phyloP scores from a whole-genome alignment of 1,140 invertebrate genomes.

The Hyles vespertilio region DNA sequence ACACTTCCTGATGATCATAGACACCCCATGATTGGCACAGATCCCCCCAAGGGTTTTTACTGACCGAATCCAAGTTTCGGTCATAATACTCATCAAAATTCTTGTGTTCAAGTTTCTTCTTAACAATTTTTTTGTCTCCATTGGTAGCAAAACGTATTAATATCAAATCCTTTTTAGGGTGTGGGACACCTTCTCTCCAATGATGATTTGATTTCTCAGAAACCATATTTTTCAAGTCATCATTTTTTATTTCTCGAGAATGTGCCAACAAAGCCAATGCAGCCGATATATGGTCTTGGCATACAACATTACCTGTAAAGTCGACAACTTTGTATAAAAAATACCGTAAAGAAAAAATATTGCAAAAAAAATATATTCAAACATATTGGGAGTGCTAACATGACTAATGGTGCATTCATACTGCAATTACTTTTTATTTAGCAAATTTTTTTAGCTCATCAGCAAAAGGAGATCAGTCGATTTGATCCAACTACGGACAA shows the following conservation, averaged over 20 bases:
- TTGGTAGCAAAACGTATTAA: conserved; percentile 84
- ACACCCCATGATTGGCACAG: conserved; percentile 82
- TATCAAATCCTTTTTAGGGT: conserved; percentile 81
- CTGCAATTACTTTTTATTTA: too few species aligned
- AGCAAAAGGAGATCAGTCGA: too few species aligned
- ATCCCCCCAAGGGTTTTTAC: conserved; percentile 84
- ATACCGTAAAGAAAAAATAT: too few species aligned
- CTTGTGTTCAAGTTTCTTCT: conserved; percentile 79
- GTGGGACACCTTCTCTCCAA: conserved; percentile 84
- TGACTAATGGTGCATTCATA: too few species aligned
- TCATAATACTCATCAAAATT: conserved; percentile 71
- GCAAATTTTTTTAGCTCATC: too few species aligned
- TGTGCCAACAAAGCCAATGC: conserved; percentile 80
- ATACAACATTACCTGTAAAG: conserved; percentile 83
- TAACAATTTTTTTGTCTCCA: conserved; percentile 56
- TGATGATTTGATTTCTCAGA: conserved; percentile 67
- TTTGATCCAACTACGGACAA: too few species aligned
- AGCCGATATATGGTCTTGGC: conserved; percentile 82
- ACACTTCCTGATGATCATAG: conserved; percentile 78
- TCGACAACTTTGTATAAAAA: not conserved
- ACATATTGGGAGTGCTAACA: too few species aligned
- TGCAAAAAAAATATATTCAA: too few species aligned
- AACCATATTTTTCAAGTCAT: conserved; percentile 59
- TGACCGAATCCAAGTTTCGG: conserved; percentile 42
- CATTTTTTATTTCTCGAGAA: conserved; percentile 67